Evolutionary conservation across 2,888 invertebrate species (phyloP).

Genomic region (Parnassius smintheus): DNA sequence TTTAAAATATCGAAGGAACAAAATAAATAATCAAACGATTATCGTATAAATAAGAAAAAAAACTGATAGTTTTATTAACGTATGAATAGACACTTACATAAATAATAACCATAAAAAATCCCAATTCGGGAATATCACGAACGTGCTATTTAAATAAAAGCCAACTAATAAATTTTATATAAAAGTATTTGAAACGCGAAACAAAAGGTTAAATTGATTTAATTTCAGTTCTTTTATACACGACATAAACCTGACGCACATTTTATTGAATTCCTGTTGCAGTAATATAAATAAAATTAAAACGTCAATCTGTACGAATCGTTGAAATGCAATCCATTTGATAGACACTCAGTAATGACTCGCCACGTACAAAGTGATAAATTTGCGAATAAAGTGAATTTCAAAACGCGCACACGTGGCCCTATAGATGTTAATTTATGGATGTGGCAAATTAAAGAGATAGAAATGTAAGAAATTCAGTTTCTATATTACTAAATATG

Average conservation of each 20-base stretch:
- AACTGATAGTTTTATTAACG: too few relatives aligned
- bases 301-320: constrained; percentile 20
- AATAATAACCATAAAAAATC: too few relatives aligned
- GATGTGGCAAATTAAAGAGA: too few relatives aligned
- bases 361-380: constrained; percentile 9
- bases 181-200: constrained; percentile 2
- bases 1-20: too few relatives aligned
- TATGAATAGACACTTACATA: too few relatives aligned
- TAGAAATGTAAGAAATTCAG: too few relatives aligned
- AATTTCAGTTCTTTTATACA: constrained; percentile 17
- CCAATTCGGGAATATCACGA: background rate
- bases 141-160: background rate
- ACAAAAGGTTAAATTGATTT: constrained; percentile 16
- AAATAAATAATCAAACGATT: too few relatives aligned
- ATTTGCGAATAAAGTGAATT: constrained; percentile 12
- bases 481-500: too few relatives aligned
- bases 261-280: constrained; percentile 18
- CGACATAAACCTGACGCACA: background rate
- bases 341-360: constrained; percentile 25
- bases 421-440: background rate
- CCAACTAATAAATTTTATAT: background rate
- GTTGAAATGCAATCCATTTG: constrained; percentile 13
- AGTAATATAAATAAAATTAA: constrained; percentile 24
- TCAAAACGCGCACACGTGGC: background rate
- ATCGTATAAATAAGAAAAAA: too few relatives aligned